A percentile compares a stretch with the other conserved stretches of the same genome.
These are phyloP conservation scores for Petromus typicus DNA, from an alignment of 2,113 vertebrate genomes.

Conservation along the genomic window DNA sequence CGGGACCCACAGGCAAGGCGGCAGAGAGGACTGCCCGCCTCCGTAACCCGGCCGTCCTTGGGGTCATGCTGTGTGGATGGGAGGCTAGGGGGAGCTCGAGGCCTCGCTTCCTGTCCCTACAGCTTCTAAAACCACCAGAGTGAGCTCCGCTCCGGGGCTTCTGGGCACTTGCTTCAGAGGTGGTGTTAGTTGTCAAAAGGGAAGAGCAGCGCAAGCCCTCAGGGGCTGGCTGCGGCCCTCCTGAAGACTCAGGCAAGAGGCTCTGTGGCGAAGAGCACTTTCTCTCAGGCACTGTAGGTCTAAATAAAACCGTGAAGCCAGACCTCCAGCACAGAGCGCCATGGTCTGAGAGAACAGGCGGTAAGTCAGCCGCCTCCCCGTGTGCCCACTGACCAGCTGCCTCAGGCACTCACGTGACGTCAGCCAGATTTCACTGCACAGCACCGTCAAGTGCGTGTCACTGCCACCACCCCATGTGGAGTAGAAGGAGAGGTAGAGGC, in stretches of 20 bases:
- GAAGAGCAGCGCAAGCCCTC: not conserved
- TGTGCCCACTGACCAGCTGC: no score
- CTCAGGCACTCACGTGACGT: no score
- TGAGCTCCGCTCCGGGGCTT: not conserved
- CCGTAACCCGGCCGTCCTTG: not conserved
- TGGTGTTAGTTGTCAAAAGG: not conserved
- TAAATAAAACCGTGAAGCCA: not conserved
- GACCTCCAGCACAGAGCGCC: no score
- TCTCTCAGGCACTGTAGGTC: not conserved
- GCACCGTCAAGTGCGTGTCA: no score
- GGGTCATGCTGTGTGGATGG: rapidly evolving
- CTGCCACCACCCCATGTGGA: no score
- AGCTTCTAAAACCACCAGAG: not conserved
- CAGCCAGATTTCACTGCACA: no score
- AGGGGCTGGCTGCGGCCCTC: not conserved
- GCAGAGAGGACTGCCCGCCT: not conserved
- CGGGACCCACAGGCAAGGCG: not conserved
- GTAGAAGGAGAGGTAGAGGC: no score
- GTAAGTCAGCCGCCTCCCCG: no score
- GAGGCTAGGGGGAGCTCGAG: not conserved
- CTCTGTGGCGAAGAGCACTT: not conserved
- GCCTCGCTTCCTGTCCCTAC: not conserved
- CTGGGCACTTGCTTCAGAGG: not conserved
- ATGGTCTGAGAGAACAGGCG: no score
- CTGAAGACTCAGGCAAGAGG: not conserved